These are phyloP conservation scores for Apodemia mormo DNA, from an alignment of 2,888 invertebrate genomes.

Conservation along the genomic window DNA sequence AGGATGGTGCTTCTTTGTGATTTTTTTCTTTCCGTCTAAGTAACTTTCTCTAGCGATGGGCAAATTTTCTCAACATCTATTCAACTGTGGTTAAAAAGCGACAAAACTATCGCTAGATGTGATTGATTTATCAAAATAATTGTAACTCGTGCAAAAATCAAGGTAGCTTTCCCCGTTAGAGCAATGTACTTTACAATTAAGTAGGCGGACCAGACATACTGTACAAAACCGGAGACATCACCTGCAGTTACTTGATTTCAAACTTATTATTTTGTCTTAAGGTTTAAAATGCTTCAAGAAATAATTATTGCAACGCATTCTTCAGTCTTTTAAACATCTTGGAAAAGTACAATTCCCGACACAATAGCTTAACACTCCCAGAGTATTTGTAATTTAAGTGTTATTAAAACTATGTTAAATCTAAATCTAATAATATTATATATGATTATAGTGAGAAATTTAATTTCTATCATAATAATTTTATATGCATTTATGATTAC, in stretches of 20 bases:
- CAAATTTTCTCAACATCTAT: neutral
- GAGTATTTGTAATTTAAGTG: too few relatives aligned
- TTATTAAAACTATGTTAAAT: too few relatives aligned
- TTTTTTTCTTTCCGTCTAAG: neutral
- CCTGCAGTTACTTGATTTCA: neutral
- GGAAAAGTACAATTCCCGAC: conserved; percentile 21
- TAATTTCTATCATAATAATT: too few relatives aligned
- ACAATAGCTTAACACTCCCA: neutral
- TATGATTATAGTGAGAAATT: too few relatives aligned
- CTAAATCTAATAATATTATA: too few relatives aligned
- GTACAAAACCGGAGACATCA: conserved; percentile 24
- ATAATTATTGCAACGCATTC: neutral
- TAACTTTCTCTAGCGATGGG: neutral
- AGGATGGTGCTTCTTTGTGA: neutral
- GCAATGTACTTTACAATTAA: conserved; percentile 47
- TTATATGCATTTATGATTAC: too few relatives aligned
- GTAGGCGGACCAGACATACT: conserved; percentile 48
- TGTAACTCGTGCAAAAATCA: conserved; percentile 34
- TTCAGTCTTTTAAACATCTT: neutral
- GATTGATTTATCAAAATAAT: conserved; percentile 1
- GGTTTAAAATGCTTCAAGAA: neutral
- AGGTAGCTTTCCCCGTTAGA: conserved; percentile 44
- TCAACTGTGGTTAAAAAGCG: neutral
- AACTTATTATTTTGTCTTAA: neutral
- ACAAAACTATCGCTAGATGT: neutral